Percentiles rank a stretch among this genome's conserved stretches.
Evolutionary conservation across 2,797 vertebrate genomes (phyloP).

Genomic region (Caiman crocodilus): DNA sequence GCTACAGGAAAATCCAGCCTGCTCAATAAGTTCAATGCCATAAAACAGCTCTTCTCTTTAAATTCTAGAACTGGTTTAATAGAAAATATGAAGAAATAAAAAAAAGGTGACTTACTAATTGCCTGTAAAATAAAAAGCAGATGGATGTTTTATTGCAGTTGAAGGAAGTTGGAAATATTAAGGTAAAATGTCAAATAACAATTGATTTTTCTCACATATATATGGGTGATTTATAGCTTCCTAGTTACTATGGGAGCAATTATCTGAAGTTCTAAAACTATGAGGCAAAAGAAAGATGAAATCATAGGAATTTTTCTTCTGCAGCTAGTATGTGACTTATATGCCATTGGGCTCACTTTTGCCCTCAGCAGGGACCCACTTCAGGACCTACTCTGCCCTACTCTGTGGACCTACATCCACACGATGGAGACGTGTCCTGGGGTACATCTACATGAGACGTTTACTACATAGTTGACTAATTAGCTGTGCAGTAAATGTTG

Average conservation of each 20-base stretch:
- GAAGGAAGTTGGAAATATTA: slow-evolving; percentile 79
- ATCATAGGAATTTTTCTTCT: slow-evolving; percentile 46
- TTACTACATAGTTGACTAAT: too few relatives aligned
- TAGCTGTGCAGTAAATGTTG: too few relatives aligned
- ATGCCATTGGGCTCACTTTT: neutral
- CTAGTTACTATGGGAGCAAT: slow-evolving; percentile 75
- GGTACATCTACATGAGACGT: too few relatives aligned
- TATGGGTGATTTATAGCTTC: slow-evolving; percentile 76
- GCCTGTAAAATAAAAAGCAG: slow-evolving; percentile 79
- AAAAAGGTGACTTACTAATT: slow-evolving; percentile 77
- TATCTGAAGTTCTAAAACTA: slow-evolving; percentile 73
- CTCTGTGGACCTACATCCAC: too few relatives aligned
- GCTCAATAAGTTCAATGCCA: slow-evolving; percentile 64
- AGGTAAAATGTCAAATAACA: slow-evolving; percentile 79
- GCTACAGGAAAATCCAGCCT: slow-evolving; percentile 69
- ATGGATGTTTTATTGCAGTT: slow-evolving; percentile 77
- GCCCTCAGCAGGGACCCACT: neutral
- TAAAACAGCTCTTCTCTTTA: slow-evolving; percentile 67
- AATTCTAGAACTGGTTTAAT: slow-evolving; percentile 57
- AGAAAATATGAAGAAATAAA: slow-evolving; percentile 70
- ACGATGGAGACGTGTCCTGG: too few relatives aligned
- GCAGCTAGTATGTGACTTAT: slow-evolving; percentile 32
- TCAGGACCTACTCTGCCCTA: too few relatives aligned
- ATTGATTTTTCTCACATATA: slow-evolving; percentile 79
- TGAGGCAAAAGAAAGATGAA: slow-evolving; percentile 76